These are phyloP conservation scores for Plagiodera versicolora DNA, from an alignment of 2,888 invertebrate species.

Conservation along the genomic window DNA sequence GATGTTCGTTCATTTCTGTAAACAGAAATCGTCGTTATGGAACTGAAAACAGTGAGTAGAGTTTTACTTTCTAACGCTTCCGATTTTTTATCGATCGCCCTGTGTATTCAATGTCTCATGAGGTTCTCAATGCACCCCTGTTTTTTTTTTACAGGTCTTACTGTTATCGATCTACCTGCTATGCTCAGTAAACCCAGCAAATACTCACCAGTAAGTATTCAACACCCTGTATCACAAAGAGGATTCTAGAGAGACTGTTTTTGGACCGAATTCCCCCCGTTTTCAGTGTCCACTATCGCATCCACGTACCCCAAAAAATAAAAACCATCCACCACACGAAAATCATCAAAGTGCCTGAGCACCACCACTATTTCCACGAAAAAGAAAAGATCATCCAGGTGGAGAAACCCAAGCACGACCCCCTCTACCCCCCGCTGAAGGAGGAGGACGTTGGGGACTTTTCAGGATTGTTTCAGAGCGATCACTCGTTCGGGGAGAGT, in stretches of 20 bases:
- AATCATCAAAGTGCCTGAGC: slow-evolving; percentile 51
- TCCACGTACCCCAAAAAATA: slow-evolving; percentile 50
- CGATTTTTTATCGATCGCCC: slow-evolving; percentile 5
- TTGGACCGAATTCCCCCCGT: too few species aligned
- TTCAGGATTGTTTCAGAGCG: slow-evolving; percentile 14
- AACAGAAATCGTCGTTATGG: slow-evolving; percentile 14
- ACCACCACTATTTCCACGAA: slow-evolving; percentile 50
- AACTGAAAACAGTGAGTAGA: slow-evolving; percentile 20
- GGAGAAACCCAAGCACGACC: slow-evolving; percentile 29
- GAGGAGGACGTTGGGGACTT: slow-evolving; percentile 22
- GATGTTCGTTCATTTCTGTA: slow-evolving; percentile 4
- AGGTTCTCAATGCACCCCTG: too few species aligned
- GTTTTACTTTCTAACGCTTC: slow-evolving; percentile 8
- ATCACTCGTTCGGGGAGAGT: slow-evolving; percentile 11
- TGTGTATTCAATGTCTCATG: too few species aligned
- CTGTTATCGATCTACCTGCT: slow-evolving; percentile 17
- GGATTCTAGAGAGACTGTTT: too few species aligned
- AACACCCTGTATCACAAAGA: not conserved
- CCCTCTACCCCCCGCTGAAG: slow-evolving; percentile 26
- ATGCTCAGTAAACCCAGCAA: slow-evolving; percentile 20
- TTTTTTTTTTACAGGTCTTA: slow-evolving; percentile 25
- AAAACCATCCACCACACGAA: slow-evolving; percentile 51
- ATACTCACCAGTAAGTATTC: slow-evolving; percentile 28
- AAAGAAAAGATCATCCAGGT: slow-evolving; percentile 44
- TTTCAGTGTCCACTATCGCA: slow-evolving; percentile 48